A percentile compares a stretch with the other conserved stretches of the same genome.
phyloP scores from a whole-genome alignment of 2,113 vertebrate species.

The Mandrillus leucophaeus region DNA sequence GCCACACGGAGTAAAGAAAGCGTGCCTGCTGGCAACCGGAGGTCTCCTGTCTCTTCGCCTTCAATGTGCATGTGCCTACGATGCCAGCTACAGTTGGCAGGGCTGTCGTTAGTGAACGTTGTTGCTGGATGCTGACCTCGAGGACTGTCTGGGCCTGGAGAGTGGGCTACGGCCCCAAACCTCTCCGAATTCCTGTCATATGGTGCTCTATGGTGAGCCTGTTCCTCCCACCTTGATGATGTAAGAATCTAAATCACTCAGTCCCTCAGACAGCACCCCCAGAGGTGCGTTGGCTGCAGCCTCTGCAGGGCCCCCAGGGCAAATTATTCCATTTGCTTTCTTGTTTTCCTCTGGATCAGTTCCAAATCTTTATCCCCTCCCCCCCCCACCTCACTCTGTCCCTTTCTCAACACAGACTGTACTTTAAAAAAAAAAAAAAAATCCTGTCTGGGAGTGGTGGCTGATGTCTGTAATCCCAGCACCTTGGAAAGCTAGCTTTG shows the following conservation, averaged over 20 bases:
- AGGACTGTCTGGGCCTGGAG: neutral
- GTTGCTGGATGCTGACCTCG: neutral
- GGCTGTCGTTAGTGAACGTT: neutral
- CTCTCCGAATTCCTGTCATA: too few relatives aligned
- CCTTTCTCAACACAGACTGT: neutral
- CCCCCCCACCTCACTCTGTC: neutral
- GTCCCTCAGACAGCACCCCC: accelerated
- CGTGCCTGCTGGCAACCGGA: neutral
- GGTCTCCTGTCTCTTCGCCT: neutral
- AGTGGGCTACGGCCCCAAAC: too few relatives aligned
- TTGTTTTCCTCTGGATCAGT: neutral
- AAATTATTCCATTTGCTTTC: neutral
- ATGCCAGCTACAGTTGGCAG: neutral
- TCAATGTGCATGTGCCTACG: neutral
- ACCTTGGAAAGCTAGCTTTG: neutral
- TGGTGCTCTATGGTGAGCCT: too few relatives aligned
- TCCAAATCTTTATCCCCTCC: neutral
- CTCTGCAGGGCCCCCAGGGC: accelerated
- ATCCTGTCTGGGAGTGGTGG: neutral
- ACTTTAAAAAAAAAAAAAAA: neutral
- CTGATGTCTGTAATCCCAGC: neutral
- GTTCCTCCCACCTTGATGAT: too few relatives aligned
- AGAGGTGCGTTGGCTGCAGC: neutral
- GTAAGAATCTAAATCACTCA: too few relatives aligned
- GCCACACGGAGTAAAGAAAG: neutral